Percentiles rank a stretch among this genome's conserved stretches.
These are phyloP conservation scores for Rhinoptilus africanus DNA, from an alignment of 2,113 vertebrate genomes.

Conservation along the genomic window DNA sequence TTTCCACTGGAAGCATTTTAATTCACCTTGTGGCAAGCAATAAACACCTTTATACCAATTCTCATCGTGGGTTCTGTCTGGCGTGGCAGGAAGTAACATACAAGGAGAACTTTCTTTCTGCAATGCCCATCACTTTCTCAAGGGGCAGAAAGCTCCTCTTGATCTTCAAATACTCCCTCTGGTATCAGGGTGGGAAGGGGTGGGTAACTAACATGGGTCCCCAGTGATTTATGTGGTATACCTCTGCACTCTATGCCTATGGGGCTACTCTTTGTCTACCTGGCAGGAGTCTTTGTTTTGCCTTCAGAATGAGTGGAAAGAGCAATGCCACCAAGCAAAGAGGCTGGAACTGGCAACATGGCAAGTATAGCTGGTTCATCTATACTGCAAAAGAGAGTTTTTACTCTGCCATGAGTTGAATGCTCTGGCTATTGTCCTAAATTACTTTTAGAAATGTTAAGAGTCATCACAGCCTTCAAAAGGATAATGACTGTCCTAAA, in stretches of 20 bases:
- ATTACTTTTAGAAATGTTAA: neutral
- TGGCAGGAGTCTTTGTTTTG: neutral
- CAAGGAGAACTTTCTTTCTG: neutral
- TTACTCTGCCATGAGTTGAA: neutral
- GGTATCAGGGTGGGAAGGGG: neutral
- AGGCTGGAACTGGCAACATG: neutral
- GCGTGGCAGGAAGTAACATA: accelerated
- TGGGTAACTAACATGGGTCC: neutral
- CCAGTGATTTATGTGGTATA: neutral
- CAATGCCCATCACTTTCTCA: neutral
- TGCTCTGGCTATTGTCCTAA: neutral
- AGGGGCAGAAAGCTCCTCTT: neutral
- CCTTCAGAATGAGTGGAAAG: neutral
- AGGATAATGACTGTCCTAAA: neutral
- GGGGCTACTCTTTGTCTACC: neutral
- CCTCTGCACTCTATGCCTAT: neutral
- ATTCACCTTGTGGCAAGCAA: neutral
- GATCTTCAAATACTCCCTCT: neutral
- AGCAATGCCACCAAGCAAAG: neutral
- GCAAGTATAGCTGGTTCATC: neutral
- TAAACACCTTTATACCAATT: neutral
- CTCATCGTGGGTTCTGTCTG: neutral
- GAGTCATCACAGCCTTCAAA: neutral
- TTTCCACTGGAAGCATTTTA: neutral
- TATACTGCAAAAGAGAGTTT: neutral